Base-by-base conservation (phyloP, 2,113 vertebrate species). In the Limnothrissa miodon region DNA sequence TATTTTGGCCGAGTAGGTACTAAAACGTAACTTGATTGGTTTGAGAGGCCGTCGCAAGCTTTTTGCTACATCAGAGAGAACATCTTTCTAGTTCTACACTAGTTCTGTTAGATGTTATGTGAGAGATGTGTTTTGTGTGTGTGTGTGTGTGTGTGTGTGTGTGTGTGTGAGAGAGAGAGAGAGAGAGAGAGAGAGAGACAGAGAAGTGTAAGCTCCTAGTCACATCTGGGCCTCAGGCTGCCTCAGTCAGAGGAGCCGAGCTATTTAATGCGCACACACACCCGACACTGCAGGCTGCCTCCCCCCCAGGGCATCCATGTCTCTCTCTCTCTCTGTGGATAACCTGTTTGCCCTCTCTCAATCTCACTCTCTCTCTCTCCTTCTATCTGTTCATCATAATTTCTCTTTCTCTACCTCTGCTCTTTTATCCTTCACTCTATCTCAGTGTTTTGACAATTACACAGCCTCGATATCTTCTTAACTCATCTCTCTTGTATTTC, bases 281-380 rank as follows among this genome's bases (percentile, higher is more conserved):
- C 78, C 19, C 78, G 79, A 51, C 81, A n/a, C 39, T 25, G 84
- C 70, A n/a, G 78, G 81, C 66, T 36, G n/a, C n/a, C 83, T 80
- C 4, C 33, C 39, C 79, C 45, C 25, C 70, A 51, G 88, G 82
- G 82, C 46, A 48, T 11, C 51, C 23, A 19, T 56, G 4, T 0
- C 51, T 56, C 51, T 23, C 46, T 7, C 2, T 48, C 51, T 5
- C 19, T 56, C 19, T 56, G 19, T 56, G 19, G 15, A 53, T 56
- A 42, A 42, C 42, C 42, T 42, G 2, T 6, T 42, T 42, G 42
- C 51, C 4, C 51, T 56, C 51, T 21, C 21, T 23, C 51, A 53
- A 21, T 23, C 51, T 56, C 51, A 23, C 51, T 56, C 19, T 56
- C 19, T 53, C 51, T 56, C 21, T 6, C 4, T 56, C 51, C 21